Percentiles rank a stretch among this genome's conserved stretches.
phyloP scores from a whole-genome alignment of 2,797 vertebrate species.

The Holocentrus rufus region DNA sequence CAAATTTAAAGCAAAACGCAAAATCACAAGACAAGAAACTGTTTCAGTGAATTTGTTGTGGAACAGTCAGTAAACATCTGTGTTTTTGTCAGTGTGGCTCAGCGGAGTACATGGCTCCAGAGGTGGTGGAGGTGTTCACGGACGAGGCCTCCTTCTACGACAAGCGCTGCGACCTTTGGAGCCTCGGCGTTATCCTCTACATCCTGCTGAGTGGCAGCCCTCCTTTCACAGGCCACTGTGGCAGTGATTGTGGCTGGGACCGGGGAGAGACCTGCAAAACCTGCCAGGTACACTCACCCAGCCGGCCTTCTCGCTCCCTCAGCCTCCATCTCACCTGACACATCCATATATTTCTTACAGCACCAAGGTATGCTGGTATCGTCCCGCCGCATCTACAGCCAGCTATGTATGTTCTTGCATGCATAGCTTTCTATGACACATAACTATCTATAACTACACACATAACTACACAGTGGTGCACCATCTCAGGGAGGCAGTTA shows the following conservation, averaged over 20 bases:
- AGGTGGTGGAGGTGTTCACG: constrained; percentile 97
- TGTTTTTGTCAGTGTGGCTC: constrained; percentile 88
- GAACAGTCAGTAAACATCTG: background rate
- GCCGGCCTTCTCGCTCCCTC: background rate
- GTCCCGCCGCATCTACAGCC: background rate
- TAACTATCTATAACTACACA: too few species aligned
- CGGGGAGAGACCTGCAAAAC: constrained; percentile 92
- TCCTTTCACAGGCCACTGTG: constrained; percentile 95
- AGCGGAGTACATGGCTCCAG: constrained; percentile 97
- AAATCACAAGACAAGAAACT: background rate
- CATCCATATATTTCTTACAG: background rate
- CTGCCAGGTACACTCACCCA: constrained; percentile 87
- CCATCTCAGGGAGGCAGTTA: background rate
- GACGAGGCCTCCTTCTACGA: constrained; percentile 99
- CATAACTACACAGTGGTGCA: background rate
- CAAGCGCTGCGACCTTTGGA: constrained; percentile 98
- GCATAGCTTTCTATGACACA: background rate
- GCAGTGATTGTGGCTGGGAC: constrained; percentile 96
- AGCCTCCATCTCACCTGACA: background rate
- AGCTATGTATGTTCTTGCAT: background rate
- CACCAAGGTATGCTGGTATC: background rate
- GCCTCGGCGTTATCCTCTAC: constrained; percentile 96
- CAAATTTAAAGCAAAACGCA: background rate
- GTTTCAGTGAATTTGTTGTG: background rate
- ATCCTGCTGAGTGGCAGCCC: constrained; percentile 97